phyloP scores from a whole-genome alignment of 2,113 vertebrate species.

The Mastomys coucha region DNA sequence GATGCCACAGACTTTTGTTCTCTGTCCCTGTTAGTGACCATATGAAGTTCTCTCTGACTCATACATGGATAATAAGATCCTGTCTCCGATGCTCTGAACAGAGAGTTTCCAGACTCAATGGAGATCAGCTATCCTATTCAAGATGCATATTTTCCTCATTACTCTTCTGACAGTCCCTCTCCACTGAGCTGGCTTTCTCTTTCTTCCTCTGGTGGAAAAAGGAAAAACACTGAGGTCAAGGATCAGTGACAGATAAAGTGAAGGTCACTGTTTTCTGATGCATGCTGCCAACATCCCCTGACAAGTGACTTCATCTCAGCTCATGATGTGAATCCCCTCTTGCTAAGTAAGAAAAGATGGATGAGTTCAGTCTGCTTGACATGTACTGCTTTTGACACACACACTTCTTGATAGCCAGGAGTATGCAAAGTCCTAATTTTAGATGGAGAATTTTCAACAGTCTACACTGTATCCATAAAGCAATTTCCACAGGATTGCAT shows the following conservation, averaged over 20 bases:
- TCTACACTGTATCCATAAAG: not conserved
- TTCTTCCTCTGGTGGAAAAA: conserved; percentile 45
- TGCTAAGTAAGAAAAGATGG: not conserved
- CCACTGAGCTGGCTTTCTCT: conserved; percentile 10
- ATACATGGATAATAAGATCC: conserved; percentile 4
- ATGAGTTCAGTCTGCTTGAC: conserved; percentile 26
- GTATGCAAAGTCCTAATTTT: conserved; percentile 1
- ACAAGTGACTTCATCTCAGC: conserved; percentile 32
- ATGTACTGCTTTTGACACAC: conserved; percentile 44
- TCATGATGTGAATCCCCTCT: not conserved
- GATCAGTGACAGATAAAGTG: conserved; percentile 65
- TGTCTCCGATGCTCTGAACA: not conserved
- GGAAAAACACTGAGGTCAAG: conserved; percentile 51
- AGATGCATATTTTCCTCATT: not conserved
- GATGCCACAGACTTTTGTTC: not conserved
- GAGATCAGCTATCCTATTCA: conserved; percentile 43
- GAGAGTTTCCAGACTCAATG: not conserved
- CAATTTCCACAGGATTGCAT: not conserved
- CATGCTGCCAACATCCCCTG: conserved; percentile 43
- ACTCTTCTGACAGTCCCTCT: conserved; percentile 1
- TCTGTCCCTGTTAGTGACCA: not conserved
- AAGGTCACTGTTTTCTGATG: conserved; percentile 62
- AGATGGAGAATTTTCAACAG: not conserved
- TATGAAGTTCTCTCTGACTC: conserved; percentile 12
- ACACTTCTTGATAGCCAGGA: not conserved